Conservation (phyloP, 2,113 vertebrate genomes). For the Hystrix brachyura region DNA sequence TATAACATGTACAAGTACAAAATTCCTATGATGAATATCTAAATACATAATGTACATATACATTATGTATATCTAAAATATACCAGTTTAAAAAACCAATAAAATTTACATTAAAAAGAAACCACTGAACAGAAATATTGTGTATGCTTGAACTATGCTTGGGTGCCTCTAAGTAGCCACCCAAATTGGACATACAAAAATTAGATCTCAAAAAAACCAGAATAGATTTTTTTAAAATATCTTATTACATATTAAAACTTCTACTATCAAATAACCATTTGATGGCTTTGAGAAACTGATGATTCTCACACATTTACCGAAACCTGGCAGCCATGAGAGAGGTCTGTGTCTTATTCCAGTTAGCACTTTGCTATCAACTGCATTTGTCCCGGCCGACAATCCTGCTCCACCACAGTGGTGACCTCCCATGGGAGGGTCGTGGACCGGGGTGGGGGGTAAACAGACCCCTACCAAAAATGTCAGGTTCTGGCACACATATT, state of each 20-base stretch:
- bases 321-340: background rate
- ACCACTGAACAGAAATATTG: background rate
- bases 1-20: too few relatives aligned
- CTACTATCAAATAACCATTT: background rate
- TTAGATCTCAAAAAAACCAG: background rate
- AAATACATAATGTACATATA: too few relatives aligned
- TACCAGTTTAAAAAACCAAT: too few relatives aligned
- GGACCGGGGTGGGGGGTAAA: background rate
- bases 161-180: slow-evolving; percentile 35
- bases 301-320: background rate
- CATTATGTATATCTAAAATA: too few relatives aligned
- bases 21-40: too few relatives aligned
- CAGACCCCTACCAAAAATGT: slow-evolving; percentile 18
- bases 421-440: background rate
- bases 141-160: slow-evolving; percentile 44
- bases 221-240: background rate
- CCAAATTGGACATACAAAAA: slow-evolving; percentile 36
- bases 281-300: slow-evolving; percentile 27
- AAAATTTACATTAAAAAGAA: background rate
- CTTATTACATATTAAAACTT: background rate
- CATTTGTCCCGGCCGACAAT: background rate
- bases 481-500: background rate
- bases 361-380: background rate
- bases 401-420: background rate
- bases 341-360: background rate